phyloP scores from a whole-genome alignment of 2,797 vertebrate genomes.

The Acrossocheilus fasciatus region DNA sequence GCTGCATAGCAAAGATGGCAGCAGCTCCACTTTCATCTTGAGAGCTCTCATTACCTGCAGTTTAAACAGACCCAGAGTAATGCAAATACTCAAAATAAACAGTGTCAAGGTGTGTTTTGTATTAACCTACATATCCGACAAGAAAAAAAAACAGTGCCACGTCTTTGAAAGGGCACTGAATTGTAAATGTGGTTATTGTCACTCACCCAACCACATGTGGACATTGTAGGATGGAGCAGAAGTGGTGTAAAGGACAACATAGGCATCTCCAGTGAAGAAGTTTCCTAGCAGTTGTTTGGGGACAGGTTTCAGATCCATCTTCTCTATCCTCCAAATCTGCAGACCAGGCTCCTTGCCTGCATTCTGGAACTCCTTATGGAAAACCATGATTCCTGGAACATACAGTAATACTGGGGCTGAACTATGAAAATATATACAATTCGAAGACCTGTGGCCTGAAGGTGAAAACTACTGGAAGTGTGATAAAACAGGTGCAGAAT shows the following conservation, averaged over 20 bases:
- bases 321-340: conserved; percentile 94
- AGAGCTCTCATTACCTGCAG: conserved; percentile 83
- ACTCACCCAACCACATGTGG: conserved; percentile 91
- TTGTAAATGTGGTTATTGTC: not conserved
- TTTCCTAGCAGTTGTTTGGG: conserved; percentile 80
- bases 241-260: conserved; percentile 87
- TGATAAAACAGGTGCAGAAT: not conserved
- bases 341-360: conserved; percentile 90
- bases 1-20: conserved; percentile 88
- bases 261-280: conserved; percentile 91
- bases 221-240: conserved; percentile 78
- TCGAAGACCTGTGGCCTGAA: not conserved
- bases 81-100: not conserved
- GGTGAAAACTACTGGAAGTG: not conserved
- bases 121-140: not conserved
- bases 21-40: conserved; percentile 87
- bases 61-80: not conserved
- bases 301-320: conserved; percentile 85
- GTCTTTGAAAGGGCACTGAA: not conserved
- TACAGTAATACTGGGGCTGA: conserved; percentile 5
- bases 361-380: conserved; percentile 83
- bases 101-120: not conserved
- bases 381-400: conserved; percentile 72
- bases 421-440: not conserved
- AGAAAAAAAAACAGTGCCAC: not conserved